Percentiles rank a stretch among this genome's conserved stretches.
phyloP scores from a whole-genome alignment of 2,888 invertebrate species.

The Zygogramma bicolorata region DNA sequence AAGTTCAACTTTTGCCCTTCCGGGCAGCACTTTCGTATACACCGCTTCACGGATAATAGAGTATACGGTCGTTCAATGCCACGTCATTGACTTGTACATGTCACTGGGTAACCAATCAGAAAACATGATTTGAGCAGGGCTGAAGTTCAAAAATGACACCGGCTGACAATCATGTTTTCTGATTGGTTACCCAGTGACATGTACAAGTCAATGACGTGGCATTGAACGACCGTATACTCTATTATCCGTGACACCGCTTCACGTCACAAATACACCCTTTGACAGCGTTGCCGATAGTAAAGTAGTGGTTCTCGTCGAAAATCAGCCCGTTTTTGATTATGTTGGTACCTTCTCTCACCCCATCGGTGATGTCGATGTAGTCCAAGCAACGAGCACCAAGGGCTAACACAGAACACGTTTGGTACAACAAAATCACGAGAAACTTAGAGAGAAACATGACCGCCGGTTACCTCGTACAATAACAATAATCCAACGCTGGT shows the following conservation, averaged over 20 bases:
- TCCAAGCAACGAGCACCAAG: conserved; percentile 28
- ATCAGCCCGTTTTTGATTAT: conserved; percentile 45
- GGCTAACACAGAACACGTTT: not conserved
- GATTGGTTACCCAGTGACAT: too few species aligned
- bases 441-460: not conserved
- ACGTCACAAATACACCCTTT: conserved; percentile 46
- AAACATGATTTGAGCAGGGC: too few species aligned
- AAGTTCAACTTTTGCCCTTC: conserved; percentile 40
- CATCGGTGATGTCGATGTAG: conserved; percentile 47
- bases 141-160: too few species aligned
- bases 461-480: not conserved
- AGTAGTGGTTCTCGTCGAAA: conserved; percentile 43
- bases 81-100: too few species aligned
- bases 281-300: conserved; percentile 17
- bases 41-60: conserved; percentile 33
- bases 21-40: conserved; percentile 47
- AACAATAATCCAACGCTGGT: not conserved
- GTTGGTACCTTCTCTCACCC: conserved; percentile 35
- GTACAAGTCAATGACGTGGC: too few species aligned
- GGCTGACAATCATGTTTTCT: too few species aligned
- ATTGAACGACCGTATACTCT: too few species aligned
- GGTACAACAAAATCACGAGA: conserved; percentile 15
- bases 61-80: too few species aligned
- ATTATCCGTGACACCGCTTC: conserved; percentile 36
- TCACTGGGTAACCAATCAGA: too few species aligned